These are phyloP conservation scores for Pseudorasbora parva DNA, from an alignment of 2,113 vertebrate species.

Conservation along the genomic window DNA sequence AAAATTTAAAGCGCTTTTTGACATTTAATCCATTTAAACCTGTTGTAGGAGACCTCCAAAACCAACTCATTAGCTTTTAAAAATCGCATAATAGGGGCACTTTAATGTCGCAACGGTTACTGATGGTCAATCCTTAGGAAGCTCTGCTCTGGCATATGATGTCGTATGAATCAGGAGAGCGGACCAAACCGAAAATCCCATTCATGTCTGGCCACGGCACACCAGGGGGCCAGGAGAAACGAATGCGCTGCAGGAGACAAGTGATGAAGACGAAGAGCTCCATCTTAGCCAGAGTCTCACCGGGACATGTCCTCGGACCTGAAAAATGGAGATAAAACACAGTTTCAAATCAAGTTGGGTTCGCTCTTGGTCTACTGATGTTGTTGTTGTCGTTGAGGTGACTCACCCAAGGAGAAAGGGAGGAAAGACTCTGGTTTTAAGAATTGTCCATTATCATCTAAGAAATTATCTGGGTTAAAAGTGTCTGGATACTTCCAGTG, in stretches of 20 bases:
- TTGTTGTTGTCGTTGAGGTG: accelerated
- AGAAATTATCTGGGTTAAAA: conserved; percentile 79
- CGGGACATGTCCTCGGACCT: conserved; percentile 77
- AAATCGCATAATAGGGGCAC: no score
- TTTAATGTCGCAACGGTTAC: not conserved
- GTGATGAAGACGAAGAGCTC: conserved; percentile 80
- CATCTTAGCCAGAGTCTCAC: conserved; percentile 69
- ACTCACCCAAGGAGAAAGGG: conserved; percentile 55
- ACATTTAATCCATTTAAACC: no score
- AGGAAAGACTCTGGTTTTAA: conserved; percentile 46
- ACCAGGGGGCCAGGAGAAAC: conserved; percentile 55
- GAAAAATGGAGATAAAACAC: not conserved
- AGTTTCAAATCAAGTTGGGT: not conserved
- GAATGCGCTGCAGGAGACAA: conserved; percentile 73
- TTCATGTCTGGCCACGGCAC: conserved; percentile 12
- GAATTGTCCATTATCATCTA: conserved; percentile 59
- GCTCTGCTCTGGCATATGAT: conserved; percentile 37
- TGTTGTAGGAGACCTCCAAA: no score
- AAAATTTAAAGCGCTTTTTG: no score
- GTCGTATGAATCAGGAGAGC: conserved; percentile 35
- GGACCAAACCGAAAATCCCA: conserved; percentile 22
- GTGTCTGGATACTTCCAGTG: conserved; percentile 76
- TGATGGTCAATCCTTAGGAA: not conserved
- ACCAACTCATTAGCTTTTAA: no score
- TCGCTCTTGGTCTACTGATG: not conserved